A percentile compares a stretch with the other conserved stretches of the same genome.
These are phyloP conservation scores for Andrena bucephala DNA, from an alignment of 2,888 invertebrate genomes.

Conservation along the genomic window DNA sequence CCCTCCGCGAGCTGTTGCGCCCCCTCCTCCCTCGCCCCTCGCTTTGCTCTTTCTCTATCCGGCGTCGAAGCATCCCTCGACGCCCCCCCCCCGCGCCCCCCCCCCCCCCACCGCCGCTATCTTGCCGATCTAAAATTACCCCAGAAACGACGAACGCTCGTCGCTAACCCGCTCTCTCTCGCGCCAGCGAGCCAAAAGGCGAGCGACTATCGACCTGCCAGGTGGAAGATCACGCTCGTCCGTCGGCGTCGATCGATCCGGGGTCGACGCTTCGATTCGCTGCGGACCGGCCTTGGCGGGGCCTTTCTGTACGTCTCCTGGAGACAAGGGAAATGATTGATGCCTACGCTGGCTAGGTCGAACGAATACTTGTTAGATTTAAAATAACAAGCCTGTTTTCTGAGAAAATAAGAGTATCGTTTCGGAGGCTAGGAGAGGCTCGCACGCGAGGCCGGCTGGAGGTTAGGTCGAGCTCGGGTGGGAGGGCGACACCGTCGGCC, in stretches of 20 bases:
- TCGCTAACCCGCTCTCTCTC: conserved; percentile 41
- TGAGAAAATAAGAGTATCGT: background rate
- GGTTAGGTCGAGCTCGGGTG: background rate
- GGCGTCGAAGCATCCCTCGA: background rate
- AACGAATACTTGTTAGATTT: conserved; percentile 6
- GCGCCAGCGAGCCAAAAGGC: conserved; percentile 8
- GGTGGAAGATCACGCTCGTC: conserved; percentile 25
- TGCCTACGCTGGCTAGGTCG: background rate
- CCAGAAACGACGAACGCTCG: conserved; percentile 77
- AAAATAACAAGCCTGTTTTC: background rate
- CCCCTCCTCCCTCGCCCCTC: conserved; percentile 11
- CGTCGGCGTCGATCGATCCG: conserved; percentile 10
- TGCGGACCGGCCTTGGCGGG: conserved; percentile 1
- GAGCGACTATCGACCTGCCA: conserved; percentile 28
- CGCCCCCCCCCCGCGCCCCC: background rate
- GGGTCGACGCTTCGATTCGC: conserved; percentile 26
- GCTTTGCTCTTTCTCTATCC: conserved; percentile 49
- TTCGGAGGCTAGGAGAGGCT: background rate
- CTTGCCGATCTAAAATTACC: conserved; percentile 84
- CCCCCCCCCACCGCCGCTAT: conserved; percentile 75
- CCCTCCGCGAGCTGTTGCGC: conserved; percentile 25
- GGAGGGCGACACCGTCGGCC: background rate
- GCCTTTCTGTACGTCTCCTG: background rate
- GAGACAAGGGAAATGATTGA: background rate
- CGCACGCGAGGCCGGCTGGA: background rate